A percentile compares a stretch with the other conserved stretches of the same genome.
Evolutionary conservation across 1,140 invertebrate genomes (phyloP).

Genomic region (Meloidogyne hapla): DNA sequence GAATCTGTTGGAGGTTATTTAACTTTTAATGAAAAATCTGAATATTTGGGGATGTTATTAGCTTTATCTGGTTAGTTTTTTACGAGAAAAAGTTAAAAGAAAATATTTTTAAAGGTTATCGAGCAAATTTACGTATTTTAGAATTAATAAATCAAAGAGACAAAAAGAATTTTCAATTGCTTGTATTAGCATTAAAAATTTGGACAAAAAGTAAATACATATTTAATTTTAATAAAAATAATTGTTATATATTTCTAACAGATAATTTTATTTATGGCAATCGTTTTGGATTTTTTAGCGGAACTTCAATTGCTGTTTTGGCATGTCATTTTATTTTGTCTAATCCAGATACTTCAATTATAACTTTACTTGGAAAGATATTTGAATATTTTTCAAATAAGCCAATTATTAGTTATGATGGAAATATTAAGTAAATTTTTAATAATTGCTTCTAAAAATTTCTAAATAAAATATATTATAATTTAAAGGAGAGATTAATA

Average conservation of each 20-base stretch:
- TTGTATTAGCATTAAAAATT: not conserved
- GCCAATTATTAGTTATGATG: not conserved
- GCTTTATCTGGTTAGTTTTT: conserved; percentile 5
- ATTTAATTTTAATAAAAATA: not conserved
- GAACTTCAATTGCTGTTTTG: conserved; percentile 7
- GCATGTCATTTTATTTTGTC: conserved; percentile 1
- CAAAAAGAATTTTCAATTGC: not conserved
- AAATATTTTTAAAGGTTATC: not conserved
- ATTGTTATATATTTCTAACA: not conserved
- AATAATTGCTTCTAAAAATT: too few species aligned
- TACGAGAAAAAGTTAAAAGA: too few species aligned
- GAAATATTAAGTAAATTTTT: not conserved
- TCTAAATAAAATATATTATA: too few species aligned
- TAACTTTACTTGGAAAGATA: not conserved
- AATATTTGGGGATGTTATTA: not conserved
- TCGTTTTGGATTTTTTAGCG: conserved; percentile 7
- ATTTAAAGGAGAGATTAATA: too few species aligned
- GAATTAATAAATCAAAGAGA: not conserved
- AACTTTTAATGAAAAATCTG: not conserved
- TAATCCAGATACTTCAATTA: not conserved
- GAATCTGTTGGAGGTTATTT: not conserved
- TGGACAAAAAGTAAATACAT: not conserved
- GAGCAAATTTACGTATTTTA: not conserved
- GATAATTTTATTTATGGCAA: conserved; percentile 18
- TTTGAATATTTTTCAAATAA: not conserved